phyloP scores from a whole-genome alignment of 2,113 vertebrate genomes.

The Heterochromis multidens region DNA sequence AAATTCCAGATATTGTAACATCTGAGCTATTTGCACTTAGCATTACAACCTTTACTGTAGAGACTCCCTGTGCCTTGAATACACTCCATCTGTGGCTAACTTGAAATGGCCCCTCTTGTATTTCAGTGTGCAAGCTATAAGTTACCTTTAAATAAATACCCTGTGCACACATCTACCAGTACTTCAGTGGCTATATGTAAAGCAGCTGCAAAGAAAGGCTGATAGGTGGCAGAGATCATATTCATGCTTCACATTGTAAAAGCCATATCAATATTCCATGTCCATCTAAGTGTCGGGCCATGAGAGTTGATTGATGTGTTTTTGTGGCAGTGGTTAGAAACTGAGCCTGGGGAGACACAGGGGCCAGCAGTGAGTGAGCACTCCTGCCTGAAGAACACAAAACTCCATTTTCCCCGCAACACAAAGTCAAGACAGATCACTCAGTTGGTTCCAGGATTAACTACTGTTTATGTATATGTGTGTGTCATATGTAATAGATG shows the following conservation, averaged over 20 bases:
- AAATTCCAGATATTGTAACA: background rate
- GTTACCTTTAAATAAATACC: constrained; percentile 38
- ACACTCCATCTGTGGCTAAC: background rate
- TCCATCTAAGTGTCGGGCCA: constrained; percentile 51
- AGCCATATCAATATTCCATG: constrained; percentile 65
- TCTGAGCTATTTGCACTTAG: background rate
- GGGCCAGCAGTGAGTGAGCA: constrained; percentile 44
- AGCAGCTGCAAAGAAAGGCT: constrained; percentile 32
- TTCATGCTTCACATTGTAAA: constrained; percentile 58
- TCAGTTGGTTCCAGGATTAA: constrained; percentile 25
- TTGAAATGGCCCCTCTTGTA: constrained; percentile 5
- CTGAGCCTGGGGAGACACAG: constrained; percentile 49
- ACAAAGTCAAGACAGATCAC: constrained; percentile 56
- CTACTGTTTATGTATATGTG: constrained; percentile 5
- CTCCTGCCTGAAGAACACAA: constrained; percentile 27
- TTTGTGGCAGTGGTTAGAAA: constrained; percentile 48
- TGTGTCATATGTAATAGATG: constrained; percentile 48
- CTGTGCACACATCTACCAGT: background rate
- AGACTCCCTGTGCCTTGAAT: background rate
- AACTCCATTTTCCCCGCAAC: constrained; percentile 54
- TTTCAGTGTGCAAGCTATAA: constrained; percentile 19
- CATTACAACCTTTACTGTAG: background rate
- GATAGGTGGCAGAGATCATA: constrained; percentile 61
- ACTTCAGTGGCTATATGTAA: constrained; percentile 37
- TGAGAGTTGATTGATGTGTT: constrained; percentile 70